Base-by-base conservation (phyloP, 1,140 invertebrate genomes). In the Bombus turneri region DNA sequence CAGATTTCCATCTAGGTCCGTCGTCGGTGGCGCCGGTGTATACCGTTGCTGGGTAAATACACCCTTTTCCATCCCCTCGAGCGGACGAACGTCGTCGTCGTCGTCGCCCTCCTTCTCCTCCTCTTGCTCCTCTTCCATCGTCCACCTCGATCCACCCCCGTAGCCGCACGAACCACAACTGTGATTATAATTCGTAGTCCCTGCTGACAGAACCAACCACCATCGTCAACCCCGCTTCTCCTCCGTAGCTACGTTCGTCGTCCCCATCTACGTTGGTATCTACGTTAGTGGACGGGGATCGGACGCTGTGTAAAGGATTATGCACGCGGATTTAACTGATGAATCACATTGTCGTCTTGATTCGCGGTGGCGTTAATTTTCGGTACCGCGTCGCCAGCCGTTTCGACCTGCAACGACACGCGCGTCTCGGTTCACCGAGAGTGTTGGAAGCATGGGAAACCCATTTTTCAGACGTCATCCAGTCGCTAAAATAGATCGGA, bases 331-430 rank as follows among this genome's bases (percentile, higher is more conserved):
- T 95, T 95, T 95, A 95, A 95, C 94, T 95, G 94, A 95, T 95
- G 94, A 95, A 95, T 95, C 95, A 95, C 94, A 95, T 95, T 95
- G 95, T 95, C 95, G 94, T 95, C 94, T 95, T 95, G 94, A 95
- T 95, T 95, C 94, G 93, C 93, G 92, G 88, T 93, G 94, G 94
- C 94, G 94, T 95, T 95, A 95, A 95, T 95, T 95, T 95, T 94
- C 93, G 91, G 31, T 37, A 10, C 5, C 64, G 2, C 18, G 31
- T 31, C 62, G 64, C n/a, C 77, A 80, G 87, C 86, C 76, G 68
- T 72, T 68, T 37, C 28, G 28, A n/a, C 59, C 59, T 62, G 28
- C 28, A 5, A 62, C 28, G 59, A 62, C 28, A 13, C 59, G 59
- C 59, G 59, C 47, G 73, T 39, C 47, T 68, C 66, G 12, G 0